A percentile compares a stretch with the other conserved stretches of the same genome.
Conservation (phyloP, 2,797 vertebrate genomes). For the Microchirus variegatus region DNA sequence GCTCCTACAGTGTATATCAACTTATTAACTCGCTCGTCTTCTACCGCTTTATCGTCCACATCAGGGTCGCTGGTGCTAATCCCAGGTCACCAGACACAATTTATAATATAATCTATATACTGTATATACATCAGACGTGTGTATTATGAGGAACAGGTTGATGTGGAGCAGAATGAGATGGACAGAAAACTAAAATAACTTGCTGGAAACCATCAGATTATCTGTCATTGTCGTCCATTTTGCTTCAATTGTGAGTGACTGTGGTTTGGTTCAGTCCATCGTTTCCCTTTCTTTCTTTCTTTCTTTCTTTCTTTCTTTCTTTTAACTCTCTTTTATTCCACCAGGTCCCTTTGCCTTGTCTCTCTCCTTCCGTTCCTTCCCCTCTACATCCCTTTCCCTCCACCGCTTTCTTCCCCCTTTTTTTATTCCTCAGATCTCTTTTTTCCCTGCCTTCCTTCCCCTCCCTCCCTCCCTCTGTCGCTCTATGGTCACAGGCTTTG, state of each 20-base stretch:
- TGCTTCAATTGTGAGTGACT: background rate
- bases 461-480: too few species aligned
- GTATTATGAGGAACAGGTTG: too few species aligned
- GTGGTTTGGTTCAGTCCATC: background rate
- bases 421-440: constrained; percentile 11
- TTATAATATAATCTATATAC: background rate
- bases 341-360: background rate
- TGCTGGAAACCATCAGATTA: too few species aligned
- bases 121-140: background rate
- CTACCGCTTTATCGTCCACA: background rate
- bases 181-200: too few species aligned
- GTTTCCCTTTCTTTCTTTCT: background rate
- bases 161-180: too few species aligned
- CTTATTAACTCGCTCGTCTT: too few species aligned
- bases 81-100: background rate
- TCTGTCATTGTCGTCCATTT: too few species aligned
- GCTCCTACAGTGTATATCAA: too few species aligned
- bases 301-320: too few species aligned
- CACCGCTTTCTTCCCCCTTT: background rate
- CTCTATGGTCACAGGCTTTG: constrained; percentile 44
- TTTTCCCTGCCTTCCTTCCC: background rate
- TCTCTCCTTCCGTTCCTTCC: constrained; percentile 3
- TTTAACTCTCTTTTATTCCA: background rate
- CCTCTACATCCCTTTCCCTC: constrained; percentile 5
- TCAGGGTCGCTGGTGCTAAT: background rate